Evolutionary conservation across 2,888 invertebrate species (phyloP), one percentile per base, ranked within the genome.

Genomic region (Plagodis dolabraria): DNA sequence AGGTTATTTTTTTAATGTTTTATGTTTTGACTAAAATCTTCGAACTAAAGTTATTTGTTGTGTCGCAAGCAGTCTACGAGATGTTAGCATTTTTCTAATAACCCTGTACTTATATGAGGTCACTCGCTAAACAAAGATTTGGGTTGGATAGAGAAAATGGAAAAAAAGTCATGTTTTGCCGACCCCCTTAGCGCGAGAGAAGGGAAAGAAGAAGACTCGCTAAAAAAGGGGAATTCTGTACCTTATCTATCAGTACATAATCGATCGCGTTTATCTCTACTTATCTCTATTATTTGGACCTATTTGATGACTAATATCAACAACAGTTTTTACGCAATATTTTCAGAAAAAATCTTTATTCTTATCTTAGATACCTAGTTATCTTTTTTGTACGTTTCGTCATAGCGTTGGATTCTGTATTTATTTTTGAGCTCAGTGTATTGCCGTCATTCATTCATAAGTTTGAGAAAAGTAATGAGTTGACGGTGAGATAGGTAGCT

Each of bases 41-140:
- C n/a, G n/a, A n/a, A n/a, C n/a, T n/a, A n/a, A n/a, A n/a, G n/a
- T n/a, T n/a, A n/a, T n/a, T n/a, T n/a, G n/a, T n/a, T n/a, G n/a
- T n/a, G n/a, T n/a, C n/a, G n/a, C n/a, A n/a, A n/a, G n/a, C n/a
- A n/a, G n/a, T n/a, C n/a, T n/a, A n/a, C n/a, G n/a, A n/a, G n/a
- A n/a, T n/a, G n/a, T n/a, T n/a, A n/a, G n/a, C n/a, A n/a, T n/a
- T n/a, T n/a, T n/a, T n/a, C n/a, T n/a, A n/a, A n/a, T n/a, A n/a
- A n/a, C n/a, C n/a, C n/a, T n/a, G n/a, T n/a, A n/a, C n/a, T n/a
- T 59, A 50, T 49, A 57, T 63, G 55, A 60, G 45, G 42, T 66
- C 57, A 66, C 52, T 46, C 57, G 42, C 5, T 6, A 5, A 42
- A 42, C 0, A 22, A 22, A 22, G 22, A 22, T 22, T 22, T 22